A percentile compares a stretch with the other conserved stretches of the same genome.
Conservation (phyloP, 2,113 vertebrate species). For the Lethenteron reissneri region DNA sequence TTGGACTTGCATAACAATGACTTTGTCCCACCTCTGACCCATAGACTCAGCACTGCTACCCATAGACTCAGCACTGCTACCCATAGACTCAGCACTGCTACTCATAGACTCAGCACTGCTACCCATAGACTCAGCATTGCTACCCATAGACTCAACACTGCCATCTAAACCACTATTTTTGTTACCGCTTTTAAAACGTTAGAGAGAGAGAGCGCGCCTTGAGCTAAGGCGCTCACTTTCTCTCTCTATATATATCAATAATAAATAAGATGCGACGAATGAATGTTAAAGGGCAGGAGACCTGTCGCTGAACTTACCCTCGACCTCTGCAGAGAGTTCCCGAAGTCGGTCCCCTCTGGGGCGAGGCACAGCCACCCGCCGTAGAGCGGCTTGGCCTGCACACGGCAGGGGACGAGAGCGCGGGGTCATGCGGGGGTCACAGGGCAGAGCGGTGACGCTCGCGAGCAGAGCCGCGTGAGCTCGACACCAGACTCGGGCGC, state of each 20-base stretch:
- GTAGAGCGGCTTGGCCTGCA: slow-evolving; percentile 47
- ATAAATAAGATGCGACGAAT: background rate
- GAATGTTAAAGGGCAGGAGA: background rate
- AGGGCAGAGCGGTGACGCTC: too few species aligned
- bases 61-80: too few species aligned
- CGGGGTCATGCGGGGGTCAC: too few species aligned
- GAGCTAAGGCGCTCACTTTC: background rate
- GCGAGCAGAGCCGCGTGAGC: too few species aligned
- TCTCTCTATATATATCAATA: background rate
- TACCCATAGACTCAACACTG: too few species aligned
- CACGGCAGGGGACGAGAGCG: slow-evolving; percentile 13
- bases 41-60: too few species aligned
- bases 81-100: too few species aligned
- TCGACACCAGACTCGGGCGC: too few species aligned
- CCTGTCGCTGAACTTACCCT: slow-evolving; percentile 25
- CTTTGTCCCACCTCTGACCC: too few species aligned
- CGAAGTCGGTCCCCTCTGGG: slow-evolving; percentile 43
- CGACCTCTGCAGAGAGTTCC: slow-evolving; percentile 39
- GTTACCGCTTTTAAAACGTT: background rate
- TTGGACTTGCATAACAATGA: too few species aligned
- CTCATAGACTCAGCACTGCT: too few species aligned
- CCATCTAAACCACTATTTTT: background rate
- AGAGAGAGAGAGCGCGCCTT: background rate
- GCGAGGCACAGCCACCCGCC: slow-evolving; percentile 52
- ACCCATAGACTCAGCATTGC: too few species aligned